Evolutionary conservation across 2,888 invertebrate genomes (phyloP).

Genomic region (Ophraella communa): DNA sequence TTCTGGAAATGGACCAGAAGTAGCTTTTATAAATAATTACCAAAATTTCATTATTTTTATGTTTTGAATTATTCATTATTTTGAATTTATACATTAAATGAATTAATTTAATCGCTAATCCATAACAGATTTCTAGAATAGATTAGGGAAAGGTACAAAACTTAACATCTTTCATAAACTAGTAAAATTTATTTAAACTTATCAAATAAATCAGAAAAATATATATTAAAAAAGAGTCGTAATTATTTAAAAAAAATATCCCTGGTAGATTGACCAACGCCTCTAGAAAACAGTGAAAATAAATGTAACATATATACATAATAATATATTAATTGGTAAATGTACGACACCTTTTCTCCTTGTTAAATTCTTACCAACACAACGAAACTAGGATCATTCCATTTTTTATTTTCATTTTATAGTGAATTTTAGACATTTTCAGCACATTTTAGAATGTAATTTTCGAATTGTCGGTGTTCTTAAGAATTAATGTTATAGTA

Average conservation of each 20-base stretch:
- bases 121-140: too few species aligned
- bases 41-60: too few species aligned
- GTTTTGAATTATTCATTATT: too few species aligned
- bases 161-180: too few species aligned
- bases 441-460: constrained; percentile 50
- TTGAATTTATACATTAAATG: too few species aligned
- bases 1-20: too few species aligned
- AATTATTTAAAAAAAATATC: constrained; percentile 9
- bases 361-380: constrained; percentile 44
- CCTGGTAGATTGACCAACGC: neutral
- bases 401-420: constrained; percentile 42
- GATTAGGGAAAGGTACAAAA: too few species aligned
- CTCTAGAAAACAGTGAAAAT: constrained; percentile 3
- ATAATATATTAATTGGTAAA: constrained; percentile 37
- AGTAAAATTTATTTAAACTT: neutral
- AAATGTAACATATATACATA: constrained; percentile 41
- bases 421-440: constrained; percentile 45
- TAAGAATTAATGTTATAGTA: constrained; percentile 55
- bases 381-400: constrained; percentile 44
- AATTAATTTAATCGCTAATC: too few species aligned
- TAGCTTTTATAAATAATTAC: too few species aligned
- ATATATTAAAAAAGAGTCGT: neutral
- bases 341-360: constrained; percentile 38
- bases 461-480: constrained; percentile 55
- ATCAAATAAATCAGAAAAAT: neutral